Evolutionary conservation across 2,797 vertebrate species (phyloP).

Genomic region (Glyptemys insculpta): DNA sequence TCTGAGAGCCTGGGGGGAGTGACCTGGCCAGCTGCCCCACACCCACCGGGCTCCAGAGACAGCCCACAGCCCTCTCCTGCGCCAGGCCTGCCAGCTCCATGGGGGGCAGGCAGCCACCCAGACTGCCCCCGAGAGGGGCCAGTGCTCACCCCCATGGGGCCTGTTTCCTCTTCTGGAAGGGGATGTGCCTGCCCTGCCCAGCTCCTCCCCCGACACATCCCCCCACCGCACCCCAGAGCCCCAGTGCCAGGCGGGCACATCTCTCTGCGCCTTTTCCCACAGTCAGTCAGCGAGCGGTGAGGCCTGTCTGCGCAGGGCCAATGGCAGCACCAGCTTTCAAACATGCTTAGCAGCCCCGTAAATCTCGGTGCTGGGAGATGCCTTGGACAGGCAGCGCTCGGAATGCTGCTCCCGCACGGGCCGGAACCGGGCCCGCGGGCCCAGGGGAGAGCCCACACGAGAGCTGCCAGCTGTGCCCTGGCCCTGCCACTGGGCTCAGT

Average conservation of each 20-base stretch:
- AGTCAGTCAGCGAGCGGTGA: background rate
- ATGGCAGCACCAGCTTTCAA: conserved; percentile 37
- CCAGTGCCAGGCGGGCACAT: background rate
- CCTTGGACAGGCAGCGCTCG: fast-evolving
- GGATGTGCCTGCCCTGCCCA: background rate
- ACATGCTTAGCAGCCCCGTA: conserved; percentile 27
- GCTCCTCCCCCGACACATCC: background rate
- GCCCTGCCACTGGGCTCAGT: no score
- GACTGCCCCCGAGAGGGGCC: background rate
- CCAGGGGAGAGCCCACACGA: background rate
- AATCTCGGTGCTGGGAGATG: conserved; percentile 28
- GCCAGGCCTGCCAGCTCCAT: background rate
- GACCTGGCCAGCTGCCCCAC: background rate
- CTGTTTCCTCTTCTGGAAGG: background rate
- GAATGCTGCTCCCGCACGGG: background rate
- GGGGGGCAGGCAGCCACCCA: background rate
- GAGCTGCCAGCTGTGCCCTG: no score
- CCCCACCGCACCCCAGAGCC: background rate
- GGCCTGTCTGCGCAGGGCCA: background rate
- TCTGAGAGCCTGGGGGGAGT: no score
- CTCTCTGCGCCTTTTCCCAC: background rate
- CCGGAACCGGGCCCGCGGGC: background rate
- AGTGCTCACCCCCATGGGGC: no score
- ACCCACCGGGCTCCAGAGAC: background rate
- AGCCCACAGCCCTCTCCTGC: background rate